phyloP scores from a whole-genome alignment of 1,140 invertebrate genomes.

The Dendroctonus ponderosae region DNA sequence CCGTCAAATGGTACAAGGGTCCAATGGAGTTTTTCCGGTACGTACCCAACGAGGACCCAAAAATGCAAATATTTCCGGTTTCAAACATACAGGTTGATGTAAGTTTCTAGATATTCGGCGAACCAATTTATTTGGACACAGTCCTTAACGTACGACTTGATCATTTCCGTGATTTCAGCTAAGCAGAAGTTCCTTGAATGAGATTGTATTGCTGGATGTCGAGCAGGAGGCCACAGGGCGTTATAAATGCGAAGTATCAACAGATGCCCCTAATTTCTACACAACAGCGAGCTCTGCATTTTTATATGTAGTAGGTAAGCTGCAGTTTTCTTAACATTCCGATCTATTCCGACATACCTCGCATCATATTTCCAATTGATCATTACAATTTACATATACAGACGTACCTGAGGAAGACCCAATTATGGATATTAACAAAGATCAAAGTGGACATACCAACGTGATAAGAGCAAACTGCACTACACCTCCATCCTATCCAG shows the following conservation, averaged over 20 bases:
- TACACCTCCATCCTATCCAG: constrained; percentile 48
- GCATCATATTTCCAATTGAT: background rate
- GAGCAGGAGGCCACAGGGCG: constrained; percentile 63
- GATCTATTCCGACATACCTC: background rate
- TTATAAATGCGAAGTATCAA: constrained; percentile 74
- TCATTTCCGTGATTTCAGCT: constrained; percentile 52
- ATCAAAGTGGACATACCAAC: constrained; percentile 41
- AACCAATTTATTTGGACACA: background rate
- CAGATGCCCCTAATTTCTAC: constrained; percentile 68
- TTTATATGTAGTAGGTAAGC: constrained; percentile 70
- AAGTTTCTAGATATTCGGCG: constrained; percentile 51
- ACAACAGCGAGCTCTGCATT: constrained; percentile 60
- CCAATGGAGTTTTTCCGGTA: constrained; percentile 75
- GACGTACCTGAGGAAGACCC: constrained; percentile 46
- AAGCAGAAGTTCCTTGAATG: constrained; percentile 60
- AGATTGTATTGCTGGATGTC: constrained; percentile 67
- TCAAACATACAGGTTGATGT: constrained; percentile 66
- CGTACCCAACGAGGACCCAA: constrained; percentile 69
- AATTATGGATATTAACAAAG: constrained; percentile 46
- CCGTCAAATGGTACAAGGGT: constrained; percentile 81
- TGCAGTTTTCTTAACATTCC: constrained; percentile 2
- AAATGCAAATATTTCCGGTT: constrained; percentile 64
- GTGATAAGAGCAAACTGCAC: constrained; percentile 50
- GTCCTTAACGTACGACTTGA: background rate
- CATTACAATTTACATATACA: constrained; percentile 30